These are phyloP conservation scores for Sinohyriopsis cumingii DNA, from an alignment of 2,888 invertebrate genomes.

Conservation along the genomic window DNA sequence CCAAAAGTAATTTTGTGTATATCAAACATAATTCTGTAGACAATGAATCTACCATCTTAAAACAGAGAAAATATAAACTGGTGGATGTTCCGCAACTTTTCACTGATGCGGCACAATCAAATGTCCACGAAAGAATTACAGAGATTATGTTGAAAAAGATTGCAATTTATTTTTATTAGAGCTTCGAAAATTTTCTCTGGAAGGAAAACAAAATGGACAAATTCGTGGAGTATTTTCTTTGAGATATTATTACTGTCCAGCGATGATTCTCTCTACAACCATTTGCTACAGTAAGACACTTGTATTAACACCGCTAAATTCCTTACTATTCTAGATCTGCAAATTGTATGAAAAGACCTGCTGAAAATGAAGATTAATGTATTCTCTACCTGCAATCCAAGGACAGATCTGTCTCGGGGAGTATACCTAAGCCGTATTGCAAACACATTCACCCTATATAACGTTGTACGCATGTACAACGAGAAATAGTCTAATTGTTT, in stretches of 20 bases:
- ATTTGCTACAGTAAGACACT: constrained; percentile 8
- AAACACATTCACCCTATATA: no score
- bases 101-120: constrained; percentile 18
- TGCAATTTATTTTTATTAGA: constrained; percentile 56
- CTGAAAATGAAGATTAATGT: constrained; percentile 15
- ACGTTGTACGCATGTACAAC: no score
- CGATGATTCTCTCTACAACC: constrained; percentile 57
- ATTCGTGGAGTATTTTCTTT: constrained; percentile 47
- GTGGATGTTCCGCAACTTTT: no score
- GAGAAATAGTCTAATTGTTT: no score
- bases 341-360: constrained; percentile 10
- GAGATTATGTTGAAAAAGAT: constrained; percentile 20
- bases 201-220: constrained; percentile 65
- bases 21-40: no score
- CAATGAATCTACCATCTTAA: no score
- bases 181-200: constrained; percentile 64
- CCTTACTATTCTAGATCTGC: constrained; percentile 36
- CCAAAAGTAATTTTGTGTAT: no score
- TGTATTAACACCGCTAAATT: constrained; percentile 65
- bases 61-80: no score
- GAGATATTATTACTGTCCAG: constrained; percentile 59
- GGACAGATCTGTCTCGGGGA: constrained; percentile 11
- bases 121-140: not conserved
- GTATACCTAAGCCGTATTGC: not conserved
- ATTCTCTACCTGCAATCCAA: constrained; percentile 18